Evolutionary conservation across 2,888 invertebrate genomes (phyloP).

Genomic region (Dicyrtoma fusca): DNA sequence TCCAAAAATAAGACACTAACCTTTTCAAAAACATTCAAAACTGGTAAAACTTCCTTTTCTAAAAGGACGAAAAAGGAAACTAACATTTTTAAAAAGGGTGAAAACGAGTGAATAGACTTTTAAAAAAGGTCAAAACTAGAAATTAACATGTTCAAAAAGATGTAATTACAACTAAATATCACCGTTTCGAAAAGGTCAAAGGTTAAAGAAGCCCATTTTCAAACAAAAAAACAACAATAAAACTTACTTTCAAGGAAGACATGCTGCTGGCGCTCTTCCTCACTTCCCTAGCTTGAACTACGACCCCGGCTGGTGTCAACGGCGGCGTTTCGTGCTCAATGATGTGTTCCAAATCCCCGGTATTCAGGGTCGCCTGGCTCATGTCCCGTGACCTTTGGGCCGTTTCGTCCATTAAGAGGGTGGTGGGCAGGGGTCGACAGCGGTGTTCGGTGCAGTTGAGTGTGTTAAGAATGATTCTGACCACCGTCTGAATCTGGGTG

Average conservation of each 20-base stretch:
- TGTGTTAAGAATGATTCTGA: constrained; percentile 88
- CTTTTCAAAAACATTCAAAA: too few relatives aligned
- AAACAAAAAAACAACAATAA: too few relatives aligned
- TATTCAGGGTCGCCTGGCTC: constrained; percentile 42
- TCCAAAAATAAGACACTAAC: too few relatives aligned
- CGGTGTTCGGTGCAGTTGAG: constrained; percentile 89
- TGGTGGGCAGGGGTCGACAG: constrained; percentile 81
- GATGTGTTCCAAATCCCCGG: constrained; percentile 53
- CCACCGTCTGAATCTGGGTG: constrained; percentile 74
- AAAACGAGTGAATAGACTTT: too few relatives aligned
- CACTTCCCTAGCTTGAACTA: constrained; percentile 39
- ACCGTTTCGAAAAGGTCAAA: too few relatives aligned
- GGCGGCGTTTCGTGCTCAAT: constrained; percentile 55
- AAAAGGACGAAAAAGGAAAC: too few relatives aligned
- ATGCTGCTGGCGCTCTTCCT: constrained; percentile 51
- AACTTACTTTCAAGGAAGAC: constrained; percentile 42
- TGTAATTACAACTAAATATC: too few relatives aligned
- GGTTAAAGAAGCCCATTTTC: too few relatives aligned
- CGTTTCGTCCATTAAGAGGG: constrained; percentile 74
- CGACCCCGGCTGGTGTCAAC: constrained; percentile 47
- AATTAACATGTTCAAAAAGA: too few relatives aligned
- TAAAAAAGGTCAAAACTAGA: too few relatives aligned
- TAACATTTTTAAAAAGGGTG: too few relatives aligned
- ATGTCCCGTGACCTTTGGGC: constrained; percentile 66
- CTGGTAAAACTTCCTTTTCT: too few relatives aligned